Conservation (phyloP, 2,888 invertebrate genomes). For the Schizaphis graminum region DNA sequence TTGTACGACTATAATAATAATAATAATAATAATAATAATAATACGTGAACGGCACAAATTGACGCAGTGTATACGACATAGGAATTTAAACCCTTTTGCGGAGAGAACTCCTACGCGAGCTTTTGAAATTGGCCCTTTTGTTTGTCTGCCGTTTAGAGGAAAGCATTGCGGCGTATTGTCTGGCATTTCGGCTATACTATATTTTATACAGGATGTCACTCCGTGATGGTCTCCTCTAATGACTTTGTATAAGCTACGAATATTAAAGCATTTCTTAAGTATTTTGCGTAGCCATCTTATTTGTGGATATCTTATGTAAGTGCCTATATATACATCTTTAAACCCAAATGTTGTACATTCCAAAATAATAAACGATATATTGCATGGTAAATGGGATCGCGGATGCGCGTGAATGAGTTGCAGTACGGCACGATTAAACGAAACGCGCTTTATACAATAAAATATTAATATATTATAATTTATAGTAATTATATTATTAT, state of each 20-base stretch:
- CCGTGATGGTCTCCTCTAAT: neutral
- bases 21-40: constrained; percentile 41
- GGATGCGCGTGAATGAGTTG: neutral
- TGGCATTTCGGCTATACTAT: neutral
- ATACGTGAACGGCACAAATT: neutral
- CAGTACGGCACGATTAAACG: neutral
- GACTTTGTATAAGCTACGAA: neutral
- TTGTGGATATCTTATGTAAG: neutral
- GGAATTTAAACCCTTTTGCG: constrained; percentile 30
- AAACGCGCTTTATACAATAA: neutral
- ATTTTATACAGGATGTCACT: neutral
- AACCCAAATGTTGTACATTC: too few relatives aligned
- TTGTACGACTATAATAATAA: neutral
- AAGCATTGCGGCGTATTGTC: neutral
- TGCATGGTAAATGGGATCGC: neutral
- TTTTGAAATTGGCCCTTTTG: constrained; percentile 39
- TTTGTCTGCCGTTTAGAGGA: neutral
- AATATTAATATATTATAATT: neutral
- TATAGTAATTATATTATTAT: neutral
- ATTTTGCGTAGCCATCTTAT: neutral
- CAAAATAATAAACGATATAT: too few relatives aligned
- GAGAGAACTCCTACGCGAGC: neutral
- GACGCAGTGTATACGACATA: neutral
- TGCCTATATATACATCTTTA: neutral
- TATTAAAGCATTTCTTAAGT: neutral